Percentiles rank a stretch among this genome's conserved stretches.
Evolutionary conservation across 1,140 invertebrate species (phyloP).

Genomic region (Drosophila nasuta): DNA sequence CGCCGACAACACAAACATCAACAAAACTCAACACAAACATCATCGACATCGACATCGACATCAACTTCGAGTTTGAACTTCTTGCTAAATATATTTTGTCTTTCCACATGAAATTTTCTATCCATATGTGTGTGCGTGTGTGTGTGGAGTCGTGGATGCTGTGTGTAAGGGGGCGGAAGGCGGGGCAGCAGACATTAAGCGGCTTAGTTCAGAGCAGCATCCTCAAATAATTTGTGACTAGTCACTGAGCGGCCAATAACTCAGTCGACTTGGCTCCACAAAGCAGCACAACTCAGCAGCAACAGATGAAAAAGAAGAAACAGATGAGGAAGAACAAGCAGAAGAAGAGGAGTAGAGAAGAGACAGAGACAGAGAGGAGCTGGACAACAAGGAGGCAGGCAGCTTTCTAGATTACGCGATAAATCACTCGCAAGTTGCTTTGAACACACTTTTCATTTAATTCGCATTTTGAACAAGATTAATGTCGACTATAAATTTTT

Average conservation of each 20-base stretch:
- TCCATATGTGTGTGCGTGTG: slow-evolving; percentile 43
- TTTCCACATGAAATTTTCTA: slow-evolving; percentile 72
- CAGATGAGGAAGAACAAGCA: too few relatives aligned
- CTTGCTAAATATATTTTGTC: slow-evolving; percentile 77
- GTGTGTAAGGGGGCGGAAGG: background rate
- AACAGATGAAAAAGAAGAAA: background rate
- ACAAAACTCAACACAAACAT: background rate
- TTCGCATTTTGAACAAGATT: too few relatives aligned
- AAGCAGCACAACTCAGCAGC: slow-evolving; percentile 40
- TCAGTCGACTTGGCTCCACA: slow-evolving; percentile 23
- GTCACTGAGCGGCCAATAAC: slow-evolving; percentile 65
- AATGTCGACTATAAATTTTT: too few relatives aligned
- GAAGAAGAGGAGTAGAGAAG: background rate
- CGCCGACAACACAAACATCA: slow-evolving; percentile 31
- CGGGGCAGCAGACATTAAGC: slow-evolving; percentile 55
- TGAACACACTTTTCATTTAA: too few relatives aligned
- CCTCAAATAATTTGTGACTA: slow-evolving; percentile 58
- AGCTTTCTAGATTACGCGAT: background rate
- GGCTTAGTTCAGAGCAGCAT: slow-evolving; percentile 57
- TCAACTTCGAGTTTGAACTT: slow-evolving; percentile 51
- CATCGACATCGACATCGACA: slow-evolving; percentile 15
- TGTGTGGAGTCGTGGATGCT: background rate
- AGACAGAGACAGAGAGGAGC: background rate
- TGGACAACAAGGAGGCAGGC: background rate
- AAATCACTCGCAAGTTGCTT: background rate